These are phyloP conservation scores for Pogonomyrmex californicus DNA, from an alignment of 1,140 invertebrate species.

Conservation along the genomic window DNA sequence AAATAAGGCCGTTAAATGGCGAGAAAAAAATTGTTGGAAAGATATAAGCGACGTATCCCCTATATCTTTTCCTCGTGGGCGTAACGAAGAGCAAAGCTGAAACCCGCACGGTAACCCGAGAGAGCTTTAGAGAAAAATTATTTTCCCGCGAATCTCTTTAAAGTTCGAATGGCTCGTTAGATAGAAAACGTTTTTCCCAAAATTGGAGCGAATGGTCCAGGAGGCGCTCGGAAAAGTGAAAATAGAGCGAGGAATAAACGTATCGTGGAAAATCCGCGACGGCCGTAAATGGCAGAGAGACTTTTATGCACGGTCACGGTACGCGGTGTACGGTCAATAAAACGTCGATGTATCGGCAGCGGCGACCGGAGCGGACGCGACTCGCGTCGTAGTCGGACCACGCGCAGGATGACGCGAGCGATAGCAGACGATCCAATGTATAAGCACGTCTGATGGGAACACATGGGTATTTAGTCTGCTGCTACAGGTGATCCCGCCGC, in stretches of 20 bases:
- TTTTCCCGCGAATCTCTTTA: background rate
- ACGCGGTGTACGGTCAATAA: conserved; percentile 50
- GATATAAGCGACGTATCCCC: too few relatives aligned
- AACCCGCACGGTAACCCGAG: background rate
- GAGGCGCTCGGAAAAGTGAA: background rate
- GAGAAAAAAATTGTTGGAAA: background rate
- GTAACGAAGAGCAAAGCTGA: background rate
- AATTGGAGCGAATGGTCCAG: background rate
- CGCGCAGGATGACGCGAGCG: background rate
- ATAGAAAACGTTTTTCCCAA: background rate
- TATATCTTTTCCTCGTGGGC: too few relatives aligned
- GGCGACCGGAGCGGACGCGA: background rate
- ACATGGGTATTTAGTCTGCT: conserved; percentile 57
- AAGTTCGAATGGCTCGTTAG: background rate
- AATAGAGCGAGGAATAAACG: background rate
- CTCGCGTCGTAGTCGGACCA: background rate
- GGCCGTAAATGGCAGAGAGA: conserved; percentile 1
- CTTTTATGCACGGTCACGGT: conserved; percentile 28
- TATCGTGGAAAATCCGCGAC: background rate
- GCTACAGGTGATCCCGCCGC: conserved; percentile 31
- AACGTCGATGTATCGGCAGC: conserved; percentile 46
- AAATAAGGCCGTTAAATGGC: background rate
- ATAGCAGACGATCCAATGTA: conserved; percentile 51
- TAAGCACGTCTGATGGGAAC: conserved; percentile 52
- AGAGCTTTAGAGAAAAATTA: too few relatives aligned